Evolutionary conservation across 2,888 invertebrate genomes (phyloP).

Genomic region (Lepidocyrtoides sp.): DNA sequence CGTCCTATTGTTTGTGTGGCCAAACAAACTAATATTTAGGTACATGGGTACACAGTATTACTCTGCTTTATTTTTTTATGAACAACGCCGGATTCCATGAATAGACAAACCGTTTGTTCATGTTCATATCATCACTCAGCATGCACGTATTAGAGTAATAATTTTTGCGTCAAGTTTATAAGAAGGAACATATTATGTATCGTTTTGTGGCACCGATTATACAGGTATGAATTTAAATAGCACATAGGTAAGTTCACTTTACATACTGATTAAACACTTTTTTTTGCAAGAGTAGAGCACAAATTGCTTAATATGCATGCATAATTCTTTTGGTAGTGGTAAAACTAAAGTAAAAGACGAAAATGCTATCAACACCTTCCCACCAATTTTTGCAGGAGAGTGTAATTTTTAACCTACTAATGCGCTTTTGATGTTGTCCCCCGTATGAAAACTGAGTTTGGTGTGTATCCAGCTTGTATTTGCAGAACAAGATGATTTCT

Average conservation of each 20-base stretch:
- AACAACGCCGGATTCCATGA: constrained; percentile 46
- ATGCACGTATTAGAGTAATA: constrained; percentile 1
- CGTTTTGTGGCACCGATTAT: constrained; percentile 32
- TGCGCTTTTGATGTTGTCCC: constrained; percentile 43
- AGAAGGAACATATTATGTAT: not conserved
- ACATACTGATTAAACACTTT: constrained; percentile 55
- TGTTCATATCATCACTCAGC: not conserved
- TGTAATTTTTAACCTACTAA: constrained; percentile 51
- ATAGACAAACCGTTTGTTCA: not conserved
- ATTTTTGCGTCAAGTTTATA: constrained; percentile 36
- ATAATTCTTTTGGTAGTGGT: not conserved
- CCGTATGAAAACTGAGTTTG: constrained; percentile 40
- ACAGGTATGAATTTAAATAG: constrained; percentile 36
- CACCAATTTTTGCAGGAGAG: constrained; percentile 30
- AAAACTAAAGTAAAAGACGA: not conserved
- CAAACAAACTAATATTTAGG: not conserved
- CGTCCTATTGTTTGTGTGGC: constrained; percentile 30
- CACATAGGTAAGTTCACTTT: constrained; percentile 1
- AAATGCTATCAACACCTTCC: constrained; percentile 1
- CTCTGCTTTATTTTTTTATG: constrained; percentile 8
- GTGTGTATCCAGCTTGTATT: constrained; percentile 59
- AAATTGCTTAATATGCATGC: constrained; percentile 41
- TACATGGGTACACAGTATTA: not conserved
- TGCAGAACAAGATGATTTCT: constrained; percentile 49
- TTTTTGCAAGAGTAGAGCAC: constrained; percentile 41